phyloP scores from a whole-genome alignment of 2,888 invertebrate species.

The Caenorhabditis doughertyi region DNA sequence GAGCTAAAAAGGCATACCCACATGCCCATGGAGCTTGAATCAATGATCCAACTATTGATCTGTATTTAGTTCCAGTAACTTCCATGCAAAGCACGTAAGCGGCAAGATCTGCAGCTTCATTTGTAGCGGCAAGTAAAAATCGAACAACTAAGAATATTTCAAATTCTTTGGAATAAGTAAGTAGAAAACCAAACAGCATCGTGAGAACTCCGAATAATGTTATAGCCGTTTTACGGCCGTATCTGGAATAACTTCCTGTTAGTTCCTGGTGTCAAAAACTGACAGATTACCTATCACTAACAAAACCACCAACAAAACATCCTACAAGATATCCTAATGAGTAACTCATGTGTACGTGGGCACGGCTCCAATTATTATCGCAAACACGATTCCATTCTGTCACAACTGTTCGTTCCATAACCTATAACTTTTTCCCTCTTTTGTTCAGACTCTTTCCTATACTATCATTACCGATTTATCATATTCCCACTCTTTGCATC shows the following conservation, averaged over 20 bases:
- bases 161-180: conserved; percentile 75
- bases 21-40: conserved; percentile 83
- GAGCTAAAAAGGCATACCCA: conserved; percentile 82
- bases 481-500: conserved; percentile 79
- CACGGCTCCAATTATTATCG: conserved; percentile 80
- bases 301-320: conserved; percentile 80
- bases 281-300: conserved; percentile 78
- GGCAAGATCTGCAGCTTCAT: conserved; percentile 83
- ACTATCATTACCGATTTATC: conserved; percentile 73
- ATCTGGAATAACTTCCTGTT: conserved; percentile 65
- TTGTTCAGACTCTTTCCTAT: background rate
- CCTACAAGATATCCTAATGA: conserved; percentile 82
- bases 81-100: conserved; percentile 83
- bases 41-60: conserved; percentile 82
- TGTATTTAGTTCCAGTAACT: conserved; percentile 82
- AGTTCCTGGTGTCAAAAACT: background rate
- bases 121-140: conserved; percentile 80
- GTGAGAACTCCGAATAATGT: conserved; percentile 78
- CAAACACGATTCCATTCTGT: conserved; percentile 81
- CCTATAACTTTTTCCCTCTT: conserved; percentile 49
- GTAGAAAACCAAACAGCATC: conserved; percentile 80
- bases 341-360: conserved; percentile 82
- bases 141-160: conserved; percentile 81
- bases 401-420: conserved; percentile 81
- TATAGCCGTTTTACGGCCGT: conserved; percentile 81